These are phyloP conservation scores for Drosophila incognita DNA, from an alignment of 2,888 invertebrate species.

Conservation along the genomic window DNA sequence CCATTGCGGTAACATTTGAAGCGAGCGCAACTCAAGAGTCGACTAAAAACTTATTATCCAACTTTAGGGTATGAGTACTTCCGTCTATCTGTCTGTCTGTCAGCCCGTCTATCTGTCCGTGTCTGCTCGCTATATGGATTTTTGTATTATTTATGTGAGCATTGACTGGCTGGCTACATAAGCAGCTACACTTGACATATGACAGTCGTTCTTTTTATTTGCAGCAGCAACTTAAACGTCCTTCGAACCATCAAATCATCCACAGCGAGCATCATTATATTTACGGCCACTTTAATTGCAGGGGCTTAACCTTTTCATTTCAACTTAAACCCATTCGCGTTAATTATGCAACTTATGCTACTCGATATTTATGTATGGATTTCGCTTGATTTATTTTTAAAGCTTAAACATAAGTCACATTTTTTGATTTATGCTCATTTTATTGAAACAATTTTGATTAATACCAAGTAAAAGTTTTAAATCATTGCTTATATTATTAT, in stretches of 20 bases:
- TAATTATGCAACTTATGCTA: neutral
- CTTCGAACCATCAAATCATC: constrained; percentile 50
- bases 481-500: too few species aligned
- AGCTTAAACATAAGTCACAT: too few species aligned
- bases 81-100: constrained; percentile 17
- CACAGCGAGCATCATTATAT: constrained; percentile 5
- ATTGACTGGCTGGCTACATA: constrained; percentile 37
- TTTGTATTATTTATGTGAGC: constrained; percentile 2
- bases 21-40: constrained; percentile 36
- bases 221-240: constrained; percentile 30
- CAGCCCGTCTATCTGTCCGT: neutral
- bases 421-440: too few species aligned
- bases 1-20: constrained; percentile 42
- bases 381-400: neutral
- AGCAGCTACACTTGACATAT: constrained; percentile 49
- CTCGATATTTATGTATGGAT: neutral
- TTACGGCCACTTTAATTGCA: constrained; percentile 26
- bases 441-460: too few species aligned
- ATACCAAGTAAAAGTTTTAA: too few species aligned
- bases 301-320: neutral
- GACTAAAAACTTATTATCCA: constrained; percentile 38
- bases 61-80: constrained; percentile 14
- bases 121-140: neutral
- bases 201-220: constrained; percentile 19
- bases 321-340: neutral